Evolutionary conservation across 2,797 vertebrate genomes (phyloP), one percentile per base, ranked within the genome.

Genomic region (Tapirus indicus): DNA sequence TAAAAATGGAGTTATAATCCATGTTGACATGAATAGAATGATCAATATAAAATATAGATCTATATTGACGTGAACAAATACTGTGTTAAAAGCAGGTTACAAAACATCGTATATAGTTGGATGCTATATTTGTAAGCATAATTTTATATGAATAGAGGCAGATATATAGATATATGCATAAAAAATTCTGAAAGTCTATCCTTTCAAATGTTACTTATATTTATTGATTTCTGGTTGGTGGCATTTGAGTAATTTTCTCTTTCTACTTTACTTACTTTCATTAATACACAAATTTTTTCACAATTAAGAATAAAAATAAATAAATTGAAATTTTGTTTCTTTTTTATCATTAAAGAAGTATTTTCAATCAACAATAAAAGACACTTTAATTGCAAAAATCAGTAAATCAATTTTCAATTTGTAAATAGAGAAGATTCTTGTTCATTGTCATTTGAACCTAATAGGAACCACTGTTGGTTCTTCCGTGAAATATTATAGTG

Each of bases 231-330:
- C 32, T 85, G 54, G 13, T 41, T 41, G 12, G 58, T 90, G 12
- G 21, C 9, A 79, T 54, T 44, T 89, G 71, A 88, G 52, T 78
- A 85, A 35, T 78, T 92, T 92, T 94, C 29, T 60, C 29, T 87
- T 75, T 94, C 23, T 17, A 54, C 16, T 66, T 95, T 41, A 58
- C 41, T 80, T 66, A 32, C 25, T 58, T 92, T 77, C 25, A 27
- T 41, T 80, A 69, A 47, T n/a, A 64, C 0, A 23, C 68, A 35
- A 88, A 38, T 79, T 44, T 87, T 85, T 95, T 87, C 7, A 54
- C 2, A 85, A 85, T 32, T 93, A 80, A 91, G 12, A 92, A 91
- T 56, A 58, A 44, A 88, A 84, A 44, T 38, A 80, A 88, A 79
- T 86, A 86, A 54, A 58, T 16, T 62, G 1, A 74, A 88, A 80